Evolutionary conservation across 2,888 invertebrate genomes (phyloP), one percentile per base, ranked within the genome.

Genomic region (Troides helena): DNA sequence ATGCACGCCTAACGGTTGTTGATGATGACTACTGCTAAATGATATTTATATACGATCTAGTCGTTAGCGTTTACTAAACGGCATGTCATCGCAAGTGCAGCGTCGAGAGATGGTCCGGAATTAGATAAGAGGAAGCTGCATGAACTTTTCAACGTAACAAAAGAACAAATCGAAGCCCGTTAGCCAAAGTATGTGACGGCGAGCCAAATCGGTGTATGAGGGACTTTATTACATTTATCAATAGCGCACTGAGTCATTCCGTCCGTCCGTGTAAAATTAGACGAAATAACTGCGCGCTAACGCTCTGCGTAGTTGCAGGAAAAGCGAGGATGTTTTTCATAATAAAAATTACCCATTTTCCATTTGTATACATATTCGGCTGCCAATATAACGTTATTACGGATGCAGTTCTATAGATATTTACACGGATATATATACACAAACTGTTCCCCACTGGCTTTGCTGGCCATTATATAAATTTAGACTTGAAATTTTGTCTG

Each of bases 211-310:
- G 83, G 74, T 67, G 80, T 77, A 74, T 70, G 69, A 53, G 76
- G 74, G 81, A 82, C 82, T 82, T 84, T 83, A 86, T 82, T 83
- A 81, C 83, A 81, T 74, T 73, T 83, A 86, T 87, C 86, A 85
- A 85, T 86, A 84, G 82, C 80, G 78, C n/a, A 39, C 53, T 71
- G 59, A 71, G 30, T 71, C 70, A 71, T 70, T 72, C 77, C 72
- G 74, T 73, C 71, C 75, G 77, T 77, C 73, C 76, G 77, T 76
- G 77, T 86, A 86, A 83, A 89, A 82, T 87, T 88, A 89, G 88
- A 83, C 71, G 73, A 62, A 73, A 73, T 69, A 67, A 68, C 72
- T 76, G 74, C 80, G 78, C 75, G 75, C 72, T 61, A 75, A 79
- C 81, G 79, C 81, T 78, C 76, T 73, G 70, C 72, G 72, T 62